Conservation (phyloP, 2,113 vertebrate species). For the Microtus pennsylvanicus region DNA sequence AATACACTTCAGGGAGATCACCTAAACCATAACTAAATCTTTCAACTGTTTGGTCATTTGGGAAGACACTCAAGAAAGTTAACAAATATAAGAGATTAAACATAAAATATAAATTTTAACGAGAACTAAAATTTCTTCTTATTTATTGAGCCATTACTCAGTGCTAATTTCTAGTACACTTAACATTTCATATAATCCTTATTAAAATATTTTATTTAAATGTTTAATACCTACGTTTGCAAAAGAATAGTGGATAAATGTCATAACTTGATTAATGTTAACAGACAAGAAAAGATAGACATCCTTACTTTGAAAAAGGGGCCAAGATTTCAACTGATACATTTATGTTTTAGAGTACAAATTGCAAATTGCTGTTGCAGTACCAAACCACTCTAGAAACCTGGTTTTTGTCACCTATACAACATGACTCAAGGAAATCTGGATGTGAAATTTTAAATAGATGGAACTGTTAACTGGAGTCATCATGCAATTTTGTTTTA, state of each 20-base stretch:
- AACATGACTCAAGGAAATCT: conserved; percentile 40
- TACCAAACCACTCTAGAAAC: not conserved
- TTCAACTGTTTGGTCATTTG: not conserved
- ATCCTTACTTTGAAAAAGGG: not conserved
- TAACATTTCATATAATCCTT: not conserved
- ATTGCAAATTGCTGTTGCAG: conserved; percentile 37
- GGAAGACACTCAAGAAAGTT: not conserved
- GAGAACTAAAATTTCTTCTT: not conserved
- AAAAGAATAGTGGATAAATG: conserved; percentile 40
- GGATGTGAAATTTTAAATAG: conserved; percentile 52
- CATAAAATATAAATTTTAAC: conserved; percentile 23
- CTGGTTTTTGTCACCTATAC: conserved; percentile 22
- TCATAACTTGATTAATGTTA: conserved; percentile 13
- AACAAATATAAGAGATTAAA: not conserved
- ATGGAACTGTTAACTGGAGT: conserved; percentile 19
- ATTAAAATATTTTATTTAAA: not conserved
- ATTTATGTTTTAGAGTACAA: conserved; percentile 11
- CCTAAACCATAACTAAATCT: not conserved
- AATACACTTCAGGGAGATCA: not conserved
- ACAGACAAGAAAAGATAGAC: not conserved
- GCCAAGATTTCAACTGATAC: not conserved
- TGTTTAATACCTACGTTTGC: not conserved
- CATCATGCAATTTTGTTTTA: conserved; percentile 34
- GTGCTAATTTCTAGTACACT: not conserved
- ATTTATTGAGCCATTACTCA: not conserved